These are phyloP conservation scores for Heliconius himera DNA, from an alignment of 1,140 invertebrate species.

Conservation along the genomic window DNA sequence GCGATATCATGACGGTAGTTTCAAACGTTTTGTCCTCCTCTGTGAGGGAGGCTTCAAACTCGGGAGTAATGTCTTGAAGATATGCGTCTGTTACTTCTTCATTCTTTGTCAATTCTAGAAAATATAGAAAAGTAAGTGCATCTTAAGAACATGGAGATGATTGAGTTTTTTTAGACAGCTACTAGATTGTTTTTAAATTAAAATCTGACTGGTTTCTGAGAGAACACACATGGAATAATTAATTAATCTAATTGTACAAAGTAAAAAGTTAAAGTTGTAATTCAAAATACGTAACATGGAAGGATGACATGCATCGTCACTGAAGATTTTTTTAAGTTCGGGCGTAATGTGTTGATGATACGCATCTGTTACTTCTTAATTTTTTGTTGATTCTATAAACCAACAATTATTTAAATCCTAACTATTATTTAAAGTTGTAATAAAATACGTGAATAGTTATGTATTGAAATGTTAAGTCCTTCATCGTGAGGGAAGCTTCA, in stretches of 20 bases:
- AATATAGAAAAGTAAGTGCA: neutral
- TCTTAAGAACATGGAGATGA: neutral
- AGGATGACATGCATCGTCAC: constrained; percentile 63
- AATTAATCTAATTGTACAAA: too few relatives aligned
- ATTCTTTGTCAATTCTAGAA: constrained; percentile 65
- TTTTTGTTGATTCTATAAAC: constrained; percentile 65
- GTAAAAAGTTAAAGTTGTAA: too few relatives aligned
- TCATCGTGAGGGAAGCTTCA: constrained; percentile 67
- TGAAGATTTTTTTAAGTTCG: constrained; percentile 68
- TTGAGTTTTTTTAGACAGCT: neutral
- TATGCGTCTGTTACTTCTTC: constrained; percentile 72
- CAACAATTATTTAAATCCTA: too few relatives aligned
- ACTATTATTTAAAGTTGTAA: too few relatives aligned
- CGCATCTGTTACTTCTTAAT: constrained; percentile 68
- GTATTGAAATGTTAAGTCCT: constrained; percentile 61
- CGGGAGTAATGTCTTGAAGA: constrained; percentile 74
- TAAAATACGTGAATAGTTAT: too few relatives aligned
- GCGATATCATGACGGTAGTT: constrained; percentile 86
- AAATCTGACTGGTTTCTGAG: too few relatives aligned
- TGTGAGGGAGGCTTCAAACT: constrained; percentile 68
- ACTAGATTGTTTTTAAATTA: neutral
- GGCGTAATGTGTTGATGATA: constrained; percentile 74
- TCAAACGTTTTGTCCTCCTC: constrained; percentile 76
- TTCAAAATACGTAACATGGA: too few relatives aligned
- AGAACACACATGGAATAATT: too few relatives aligned